Evolutionary conservation across 2,797 vertebrate species (phyloP).

Genomic region (Cuculus canorus): DNA sequence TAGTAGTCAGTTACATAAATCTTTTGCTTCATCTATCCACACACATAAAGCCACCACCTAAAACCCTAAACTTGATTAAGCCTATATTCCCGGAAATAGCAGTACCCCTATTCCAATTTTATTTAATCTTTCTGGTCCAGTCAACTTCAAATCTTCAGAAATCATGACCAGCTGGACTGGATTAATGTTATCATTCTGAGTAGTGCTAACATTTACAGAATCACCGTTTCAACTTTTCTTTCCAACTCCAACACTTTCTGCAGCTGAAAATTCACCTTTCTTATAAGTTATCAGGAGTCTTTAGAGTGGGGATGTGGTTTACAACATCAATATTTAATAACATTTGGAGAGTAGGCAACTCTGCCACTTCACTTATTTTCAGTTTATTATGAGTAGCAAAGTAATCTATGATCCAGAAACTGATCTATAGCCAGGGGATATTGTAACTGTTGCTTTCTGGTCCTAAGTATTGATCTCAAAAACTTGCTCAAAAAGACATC

Average conservation of each 20-base stretch:
- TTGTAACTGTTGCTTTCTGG: background rate
- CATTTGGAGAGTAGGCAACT: background rate
- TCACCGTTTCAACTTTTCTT: background rate
- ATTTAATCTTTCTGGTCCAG: background rate
- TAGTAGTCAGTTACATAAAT: background rate
- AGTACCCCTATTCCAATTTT: background rate
- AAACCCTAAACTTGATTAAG: background rate
- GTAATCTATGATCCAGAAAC: background rate
- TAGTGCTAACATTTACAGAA: background rate
- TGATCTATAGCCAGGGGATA: background rate
- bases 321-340: background rate
- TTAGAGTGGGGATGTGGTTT: background rate
- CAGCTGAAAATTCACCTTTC: background rate
- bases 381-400: background rate
- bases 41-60: background rate
- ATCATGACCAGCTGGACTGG: background rate
- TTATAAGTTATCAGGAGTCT: background rate
- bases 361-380: background rate
- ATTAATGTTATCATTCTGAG: background rate
- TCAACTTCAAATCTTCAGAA: background rate
- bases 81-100: too few species aligned
- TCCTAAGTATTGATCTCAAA: background rate
- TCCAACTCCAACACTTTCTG: background rate
- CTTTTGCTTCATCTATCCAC: background rate
- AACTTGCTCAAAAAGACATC: background rate